Evolutionary conservation across 2,888 invertebrate genomes (phyloP), one percentile per base, ranked within the genome.

Genomic region (Chromoteleia sp.): DNA sequence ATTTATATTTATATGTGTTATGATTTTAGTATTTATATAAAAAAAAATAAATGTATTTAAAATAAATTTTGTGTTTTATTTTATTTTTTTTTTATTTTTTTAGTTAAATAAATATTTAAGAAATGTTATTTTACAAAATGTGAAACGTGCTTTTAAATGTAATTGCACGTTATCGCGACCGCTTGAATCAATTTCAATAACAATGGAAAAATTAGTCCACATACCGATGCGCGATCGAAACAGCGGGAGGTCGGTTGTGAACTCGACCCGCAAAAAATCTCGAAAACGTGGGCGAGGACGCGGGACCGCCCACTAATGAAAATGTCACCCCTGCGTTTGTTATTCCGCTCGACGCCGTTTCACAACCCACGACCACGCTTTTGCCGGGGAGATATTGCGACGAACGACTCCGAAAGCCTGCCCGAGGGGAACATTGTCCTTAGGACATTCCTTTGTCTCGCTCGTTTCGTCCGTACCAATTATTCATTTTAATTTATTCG

Each of bases 311-410:
- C 74, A 74, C 74, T 43, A 48, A 56, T 75, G 75, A 59, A 67
- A 75, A 75, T 75, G 75, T 75, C 75, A 75, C 75, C 75, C 76
- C 41, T 59, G 36, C 43, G 65, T 43, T 52, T n/a, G 21, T 43
- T 58, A 29, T 65, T 41, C 30, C 56, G 29, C 56, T 43, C 33
- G 68, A 50, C 19, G 67, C 43, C 50, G 71, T 63, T 63, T 61
- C 63, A 45, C 73, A 70, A 70, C 52, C 61, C 50, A 73, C 73
- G 61, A 52, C 52, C 50, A 30, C 52, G 59, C 45, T 52, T 15
- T 30, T 8, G 45, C 30, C 29, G n/a, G 19, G 15, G 17, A 39
- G 48, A 58, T 54, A 48, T 7, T 6, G 29, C 33, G 56, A 70
- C n/a, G 56, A 70, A 45, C 45, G 45, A n/a, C 39, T 50, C 36